A percentile compares a stretch with the other conserved stretches of the same genome.
Evolutionary conservation across 1,140 invertebrate genomes (phyloP).

Genomic region (Solenopsis fugax): DNA sequence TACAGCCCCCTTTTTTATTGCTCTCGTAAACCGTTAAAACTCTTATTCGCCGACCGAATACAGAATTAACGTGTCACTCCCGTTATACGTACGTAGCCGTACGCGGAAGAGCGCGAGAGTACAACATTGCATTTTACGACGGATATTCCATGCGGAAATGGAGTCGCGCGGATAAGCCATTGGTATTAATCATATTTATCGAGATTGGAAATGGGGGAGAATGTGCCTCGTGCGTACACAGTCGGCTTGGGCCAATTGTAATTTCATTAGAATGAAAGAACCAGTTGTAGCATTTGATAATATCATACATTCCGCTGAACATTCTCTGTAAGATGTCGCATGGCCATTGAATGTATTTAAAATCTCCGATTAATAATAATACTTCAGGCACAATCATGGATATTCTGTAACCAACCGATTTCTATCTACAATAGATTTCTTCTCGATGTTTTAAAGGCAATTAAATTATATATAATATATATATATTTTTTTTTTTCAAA

Average conservation of each 20-base stretch:
- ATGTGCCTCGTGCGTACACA: neutral
- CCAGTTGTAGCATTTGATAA: neutral
- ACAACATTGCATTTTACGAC: slow-evolving; percentile 7
- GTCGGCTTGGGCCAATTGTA: neutral
- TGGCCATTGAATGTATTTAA: neutral
- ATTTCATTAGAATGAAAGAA: slow-evolving; percentile 1
- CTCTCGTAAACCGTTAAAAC: slow-evolving; percentile 38
- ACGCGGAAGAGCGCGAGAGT: neutral
- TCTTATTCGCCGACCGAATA: slow-evolving; percentile 40
- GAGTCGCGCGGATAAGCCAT: neutral
- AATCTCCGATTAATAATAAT: neutral
- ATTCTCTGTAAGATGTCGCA: neutral
- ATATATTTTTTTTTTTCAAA: too few species aligned
- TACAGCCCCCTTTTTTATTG: slow-evolving; percentile 32
- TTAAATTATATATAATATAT: too few species aligned
- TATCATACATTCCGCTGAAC: neutral
- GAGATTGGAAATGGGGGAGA: neutral
- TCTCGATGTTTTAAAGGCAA: too few species aligned
- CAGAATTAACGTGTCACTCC: slow-evolving; percentile 39
- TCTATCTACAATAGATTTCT: too few species aligned
- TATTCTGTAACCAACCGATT: too few species aligned
- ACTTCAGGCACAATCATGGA: neutral
- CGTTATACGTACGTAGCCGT: neutral
- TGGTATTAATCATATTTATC: slow-evolving; percentile 26
- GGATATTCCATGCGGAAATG: slow-evolving; percentile 27